Percentiles rank a stretch among this genome's conserved stretches.
Evolutionary conservation across 2,888 invertebrate genomes (phyloP).

Genomic region (Scrobipalpa atriplicella): DNA sequence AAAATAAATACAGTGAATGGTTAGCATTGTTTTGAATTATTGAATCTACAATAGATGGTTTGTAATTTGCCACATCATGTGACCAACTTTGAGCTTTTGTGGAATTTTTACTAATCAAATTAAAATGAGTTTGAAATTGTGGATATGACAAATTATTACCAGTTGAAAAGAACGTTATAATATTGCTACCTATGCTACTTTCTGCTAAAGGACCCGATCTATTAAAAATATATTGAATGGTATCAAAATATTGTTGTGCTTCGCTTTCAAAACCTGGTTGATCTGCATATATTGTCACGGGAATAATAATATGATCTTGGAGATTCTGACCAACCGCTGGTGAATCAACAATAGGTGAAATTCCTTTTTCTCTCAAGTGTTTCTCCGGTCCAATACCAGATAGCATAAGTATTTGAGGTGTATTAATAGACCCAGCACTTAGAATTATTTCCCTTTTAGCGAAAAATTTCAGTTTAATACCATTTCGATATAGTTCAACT

Average conservation of each 20-base stretch:
- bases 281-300: conserved; percentile 43
- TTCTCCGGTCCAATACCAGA: conserved; percentile 73
- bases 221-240: conserved; percentile 29
- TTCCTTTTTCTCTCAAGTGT: conserved; percentile 54
- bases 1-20: conserved; percentile 24
- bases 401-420: conserved; percentile 71
- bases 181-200: conserved; percentile 34
- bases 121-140: conserved; percentile 30
- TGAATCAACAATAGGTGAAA: conserved; percentile 58
- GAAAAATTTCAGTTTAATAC: conserved; percentile 40
- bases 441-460: conserved; percentile 73
- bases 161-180: conserved; percentile 81
- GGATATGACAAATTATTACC: conserved; percentile 68
- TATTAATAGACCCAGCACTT: conserved; percentile 69
- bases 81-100: not conserved
- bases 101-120: conserved; percentile 3
- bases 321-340: conserved; percentile 68
- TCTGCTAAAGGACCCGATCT: conserved; percentile 44
- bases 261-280: conserved; percentile 28
- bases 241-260: conserved; percentile 50
- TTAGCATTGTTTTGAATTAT: conserved; percentile 34
- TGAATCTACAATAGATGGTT: conserved; percentile 38
- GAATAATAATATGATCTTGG: conserved; percentile 66
- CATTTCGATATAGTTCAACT: conserved; percentile 38
- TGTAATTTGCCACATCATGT: conserved; percentile 31